Percentiles rank a stretch among this genome's conserved stretches.
These are phyloP conservation scores for Pteronura brasiliensis DNA, from an alignment of 2,113 vertebrate species.

Conservation along the genomic window DNA sequence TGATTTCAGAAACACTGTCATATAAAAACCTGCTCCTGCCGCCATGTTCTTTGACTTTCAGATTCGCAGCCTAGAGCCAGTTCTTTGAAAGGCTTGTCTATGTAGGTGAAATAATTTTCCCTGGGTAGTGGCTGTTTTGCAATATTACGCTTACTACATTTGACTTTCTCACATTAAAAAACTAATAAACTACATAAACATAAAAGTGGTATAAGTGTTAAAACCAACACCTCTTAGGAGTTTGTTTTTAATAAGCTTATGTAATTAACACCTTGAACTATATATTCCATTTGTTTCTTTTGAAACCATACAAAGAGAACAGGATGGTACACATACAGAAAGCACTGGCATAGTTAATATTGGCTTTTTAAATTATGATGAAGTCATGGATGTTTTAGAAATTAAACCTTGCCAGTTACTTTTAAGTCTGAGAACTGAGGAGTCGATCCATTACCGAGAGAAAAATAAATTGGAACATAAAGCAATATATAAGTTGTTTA, in stretches of 20 bases:
- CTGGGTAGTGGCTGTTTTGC: slow-evolving; percentile 50
- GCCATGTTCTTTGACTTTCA: neutral
- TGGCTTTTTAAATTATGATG: slow-evolving; percentile 54
- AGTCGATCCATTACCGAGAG: slow-evolving; percentile 28
- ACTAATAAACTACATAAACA: slow-evolving; percentile 63
- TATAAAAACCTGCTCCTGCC: slow-evolving; percentile 25
- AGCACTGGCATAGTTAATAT: slow-evolving; percentile 35
- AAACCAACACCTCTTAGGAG: slow-evolving; percentile 29
- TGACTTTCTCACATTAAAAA: slow-evolving; percentile 69
- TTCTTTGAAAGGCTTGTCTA: neutral
- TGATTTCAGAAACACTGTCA: neutral
- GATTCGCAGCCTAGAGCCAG: neutral
- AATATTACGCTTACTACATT: slow-evolving; percentile 45
- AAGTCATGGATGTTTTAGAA: slow-evolving; percentile 40
- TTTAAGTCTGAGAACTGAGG: slow-evolving; percentile 55
- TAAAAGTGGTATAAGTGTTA: slow-evolving; percentile 60
- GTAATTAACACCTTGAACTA: slow-evolving; percentile 74
- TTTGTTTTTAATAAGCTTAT: slow-evolving; percentile 72
- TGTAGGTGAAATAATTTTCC: slow-evolving; percentile 25
- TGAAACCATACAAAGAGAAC: slow-evolving; percentile 59
- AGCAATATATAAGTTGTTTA: slow-evolving; percentile 21
- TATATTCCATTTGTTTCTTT: slow-evolving; percentile 71
- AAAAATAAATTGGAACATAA: neutral
- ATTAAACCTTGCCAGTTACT: slow-evolving; percentile 53
- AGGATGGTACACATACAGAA: neutral